Conservation (phyloP, 2,113 vertebrate genomes). For the Gymnorhina tibicen region DNA sequence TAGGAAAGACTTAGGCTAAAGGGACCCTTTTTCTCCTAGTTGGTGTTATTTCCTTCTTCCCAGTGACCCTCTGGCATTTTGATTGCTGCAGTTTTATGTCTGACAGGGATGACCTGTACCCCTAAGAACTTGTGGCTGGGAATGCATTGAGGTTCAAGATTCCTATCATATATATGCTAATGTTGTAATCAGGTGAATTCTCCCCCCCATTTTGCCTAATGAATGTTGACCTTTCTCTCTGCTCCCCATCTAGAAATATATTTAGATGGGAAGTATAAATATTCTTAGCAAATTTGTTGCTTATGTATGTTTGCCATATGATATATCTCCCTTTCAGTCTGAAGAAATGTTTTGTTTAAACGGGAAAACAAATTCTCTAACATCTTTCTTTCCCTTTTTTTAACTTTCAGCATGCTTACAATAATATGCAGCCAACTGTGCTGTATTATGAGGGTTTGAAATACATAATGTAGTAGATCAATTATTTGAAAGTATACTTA, state of each 20-base stretch:
- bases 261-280: not conserved
- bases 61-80: not conserved
- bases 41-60: not conserved
- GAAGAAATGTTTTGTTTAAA: not conserved
- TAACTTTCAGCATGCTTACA: not conserved
- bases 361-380: not conserved
- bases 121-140: not conserved
- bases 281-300: not conserved
- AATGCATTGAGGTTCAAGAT: not conserved
- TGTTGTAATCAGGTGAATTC: constrained; percentile 3
- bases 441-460: not conserved
- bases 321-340: not conserved
- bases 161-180: not conserved
- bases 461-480: not conserved
- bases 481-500: not conserved
- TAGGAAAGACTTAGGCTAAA: not conserved
- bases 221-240: not conserved
- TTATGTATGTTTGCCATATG: not conserved
- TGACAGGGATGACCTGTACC: not conserved
- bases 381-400: not conserved
- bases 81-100: not conserved
- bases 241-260: not conserved
- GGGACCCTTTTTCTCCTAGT: not conserved
- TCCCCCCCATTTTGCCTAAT: not conserved
- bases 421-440: not conserved